A percentile compares a stretch with the other conserved stretches of the same genome.
Conservation (phyloP, 2,113 vertebrate species). For the Corydoras maculifer region DNA sequence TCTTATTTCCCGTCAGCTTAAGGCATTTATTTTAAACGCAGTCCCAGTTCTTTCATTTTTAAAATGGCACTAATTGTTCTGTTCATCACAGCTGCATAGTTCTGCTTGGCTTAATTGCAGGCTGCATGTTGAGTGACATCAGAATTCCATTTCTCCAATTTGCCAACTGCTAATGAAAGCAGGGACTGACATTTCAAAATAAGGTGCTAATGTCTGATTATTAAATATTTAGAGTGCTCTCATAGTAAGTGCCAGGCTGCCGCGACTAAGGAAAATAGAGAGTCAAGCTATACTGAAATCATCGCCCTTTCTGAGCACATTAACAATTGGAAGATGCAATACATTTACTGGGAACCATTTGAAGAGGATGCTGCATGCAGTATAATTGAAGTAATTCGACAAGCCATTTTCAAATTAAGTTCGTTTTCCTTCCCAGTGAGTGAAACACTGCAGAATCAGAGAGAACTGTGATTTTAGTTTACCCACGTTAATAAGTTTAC, state of each 20-base stretch:
- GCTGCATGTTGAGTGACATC: constrained; percentile 15
- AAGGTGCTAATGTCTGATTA: constrained; percentile 39
- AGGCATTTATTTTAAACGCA: constrained; percentile 46
- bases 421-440: constrained; percentile 24
- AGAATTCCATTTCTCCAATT: constrained; percentile 28
- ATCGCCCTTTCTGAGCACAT: constrained; percentile 23
- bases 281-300: constrained; percentile 35
- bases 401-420: constrained; percentile 42
- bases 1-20: not conserved
- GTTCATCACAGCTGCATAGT: constrained; percentile 16
- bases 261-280: constrained; percentile 25
- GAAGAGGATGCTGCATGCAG: constrained; percentile 29
- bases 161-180: constrained; percentile 8
- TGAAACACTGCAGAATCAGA: constrained; percentile 13
- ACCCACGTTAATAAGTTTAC: constrained; percentile 19
- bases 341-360: constrained; percentile 26
- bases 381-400: constrained; percentile 39
- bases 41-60: constrained; percentile 13
- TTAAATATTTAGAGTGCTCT: constrained; percentile 42
- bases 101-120: constrained; percentile 14
- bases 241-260: constrained; percentile 30
- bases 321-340: constrained; percentile 26
- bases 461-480: not conserved
- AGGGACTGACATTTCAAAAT: constrained; percentile 29
- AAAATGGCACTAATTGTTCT: constrained; percentile 10